Evolutionary conservation across 1,140 invertebrate genomes (phyloP), one percentile per base, ranked within the genome.

Genomic region (Anastatus disparis): DNA sequence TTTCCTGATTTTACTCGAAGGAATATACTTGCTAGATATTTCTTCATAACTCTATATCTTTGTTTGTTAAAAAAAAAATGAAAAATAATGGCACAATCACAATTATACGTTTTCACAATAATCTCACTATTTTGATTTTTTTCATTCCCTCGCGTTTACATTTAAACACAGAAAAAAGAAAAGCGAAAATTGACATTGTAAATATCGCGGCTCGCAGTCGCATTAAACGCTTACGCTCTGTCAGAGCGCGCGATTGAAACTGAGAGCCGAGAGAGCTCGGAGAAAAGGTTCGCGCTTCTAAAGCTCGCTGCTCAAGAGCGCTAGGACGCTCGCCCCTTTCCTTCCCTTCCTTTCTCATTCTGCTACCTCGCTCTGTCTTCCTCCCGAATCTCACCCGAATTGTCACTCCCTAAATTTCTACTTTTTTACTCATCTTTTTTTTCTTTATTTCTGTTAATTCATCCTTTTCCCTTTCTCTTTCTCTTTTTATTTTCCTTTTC

Each of bases 201-300:
- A n/a, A n/a, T n/a, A n/a, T n/a, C 31, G 31, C 31, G 42, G 12
- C 42, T 6, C n/a, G 15, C 3, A 44, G 42, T 44, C 6, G 42
- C 6, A 15, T 35, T 4, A 3, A 44, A 17, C 12, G 42, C 66
- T 20, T 44, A 56, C 38, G 55, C 56, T 59, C 52, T 13, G 17
- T 44, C 48, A 9, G 75, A 74, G 69, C 62, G 76, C 78, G 74
- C 77, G 73, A 74, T 73, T 67, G 74, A 75, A 74, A 80, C 78
- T 79, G 78, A 78, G 20, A 44, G 70, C 22, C 29, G 38, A 26
- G 24, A 24, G 31, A 61, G 52, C 55, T 35, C 67, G 26, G 29
- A 27, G 71, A 24, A 20, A 29, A 55, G 63, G 70, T 50, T 44
- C 59, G 71, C 72, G 22, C 72, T 17, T 29, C 24, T 46, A 53